These are phyloP conservation scores for Acipenser oxyrinchus DNA, from an alignment of 2,797 vertebrate genomes.

Conservation along the genomic window DNA sequence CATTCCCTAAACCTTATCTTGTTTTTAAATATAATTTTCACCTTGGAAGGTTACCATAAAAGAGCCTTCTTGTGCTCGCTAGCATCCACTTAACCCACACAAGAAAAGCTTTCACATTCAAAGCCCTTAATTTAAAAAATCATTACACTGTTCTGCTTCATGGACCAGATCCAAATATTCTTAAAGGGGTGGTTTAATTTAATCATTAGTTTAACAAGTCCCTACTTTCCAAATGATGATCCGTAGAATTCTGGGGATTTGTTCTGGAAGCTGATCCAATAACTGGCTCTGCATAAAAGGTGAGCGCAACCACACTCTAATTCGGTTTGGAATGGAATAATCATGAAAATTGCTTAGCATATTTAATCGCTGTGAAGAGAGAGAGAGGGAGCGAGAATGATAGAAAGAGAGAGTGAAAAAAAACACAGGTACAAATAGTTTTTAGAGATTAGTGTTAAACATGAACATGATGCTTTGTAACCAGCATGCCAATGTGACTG, in stretches of 20 bases:
- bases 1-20: too few relatives aligned
- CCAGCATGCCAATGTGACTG: constrained; percentile 36
- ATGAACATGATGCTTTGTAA: constrained; percentile 47
- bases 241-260: constrained; percentile 82
- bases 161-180: constrained; percentile 88
- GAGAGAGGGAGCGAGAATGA: constrained; percentile 12
- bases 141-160: constrained; percentile 89
- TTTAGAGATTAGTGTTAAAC: constrained; percentile 62
- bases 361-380: constrained; percentile 75
- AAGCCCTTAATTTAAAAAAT: constrained; percentile 82
- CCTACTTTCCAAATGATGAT: constrained; percentile 86
- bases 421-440: constrained; percentile 38
- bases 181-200: constrained; percentile 96
- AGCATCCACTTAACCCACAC: constrained; percentile 70
- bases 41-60: constrained; percentile 66
- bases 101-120: constrained; percentile 54
- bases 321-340: constrained; percentile 74
- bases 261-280: constrained; percentile 86
- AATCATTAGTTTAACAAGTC: constrained; percentile 96
- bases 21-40: constrained; percentile 10
- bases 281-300: constrained; percentile 71
- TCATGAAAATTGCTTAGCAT: constrained; percentile 82
- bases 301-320: constrained; percentile 62
- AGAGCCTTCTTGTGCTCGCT: constrained; percentile 43
- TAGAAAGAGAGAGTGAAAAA: neutral